phyloP scores from a whole-genome alignment of 2,113 vertebrate genomes.

The Microcebus lehilahytsara region DNA sequence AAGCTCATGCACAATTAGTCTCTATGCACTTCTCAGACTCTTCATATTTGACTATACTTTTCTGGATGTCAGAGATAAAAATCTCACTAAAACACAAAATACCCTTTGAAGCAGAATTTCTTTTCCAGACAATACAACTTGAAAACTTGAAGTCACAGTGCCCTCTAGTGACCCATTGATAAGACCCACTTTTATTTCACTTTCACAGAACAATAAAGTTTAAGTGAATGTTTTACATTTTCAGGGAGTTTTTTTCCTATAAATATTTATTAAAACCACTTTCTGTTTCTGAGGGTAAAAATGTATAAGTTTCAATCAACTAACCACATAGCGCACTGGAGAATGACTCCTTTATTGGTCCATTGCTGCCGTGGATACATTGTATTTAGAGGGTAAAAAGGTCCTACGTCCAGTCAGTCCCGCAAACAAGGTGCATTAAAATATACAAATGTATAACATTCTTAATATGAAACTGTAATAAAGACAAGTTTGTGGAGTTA shows the following conservation, averaged over 20 bases:
- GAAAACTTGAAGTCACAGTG: constrained; percentile 75
- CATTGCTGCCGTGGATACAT: background rate
- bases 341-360: background rate
- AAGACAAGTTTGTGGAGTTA: background rate
- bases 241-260: background rate
- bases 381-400: background rate
- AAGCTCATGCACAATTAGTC: background rate
- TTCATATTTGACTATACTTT: constrained; percentile 24
- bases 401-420: background rate
- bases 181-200: background rate
- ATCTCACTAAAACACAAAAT: constrained; percentile 10
- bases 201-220: constrained; percentile 37
- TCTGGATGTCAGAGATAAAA: background rate
- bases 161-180: constrained; percentile 73
- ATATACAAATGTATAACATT: background rate
- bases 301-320: background rate
- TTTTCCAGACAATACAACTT: background rate
- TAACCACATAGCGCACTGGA: background rate
- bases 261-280: constrained; percentile 30
- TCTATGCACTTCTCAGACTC: constrained; percentile 16
- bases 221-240: background rate
- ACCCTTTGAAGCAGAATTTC: background rate
- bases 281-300: background rate
- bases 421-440: background rate
- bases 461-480: background rate